These are phyloP conservation scores for Trissolcus basalis DNA, from an alignment of 1,140 invertebrate genomes.

Conservation along the genomic window DNA sequence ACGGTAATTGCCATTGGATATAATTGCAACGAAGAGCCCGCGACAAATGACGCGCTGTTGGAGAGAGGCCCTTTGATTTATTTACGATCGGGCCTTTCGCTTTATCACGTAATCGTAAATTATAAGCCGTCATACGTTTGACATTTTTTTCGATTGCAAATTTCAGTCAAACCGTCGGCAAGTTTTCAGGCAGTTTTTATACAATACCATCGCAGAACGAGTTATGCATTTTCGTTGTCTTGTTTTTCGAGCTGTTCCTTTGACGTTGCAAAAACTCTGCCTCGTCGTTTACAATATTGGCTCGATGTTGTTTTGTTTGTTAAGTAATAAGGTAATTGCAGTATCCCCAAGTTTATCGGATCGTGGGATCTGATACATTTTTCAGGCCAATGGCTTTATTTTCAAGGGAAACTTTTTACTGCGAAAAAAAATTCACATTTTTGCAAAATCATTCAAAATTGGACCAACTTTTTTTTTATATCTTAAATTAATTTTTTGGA, in stretches of 20 bases:
- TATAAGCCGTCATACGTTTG: constrained; percentile 29
- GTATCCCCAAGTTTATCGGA: constrained; percentile 3
- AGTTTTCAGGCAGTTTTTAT: constrained; percentile 40
- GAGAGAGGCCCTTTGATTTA: constrained; percentile 38
- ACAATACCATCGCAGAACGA: constrained; percentile 5
- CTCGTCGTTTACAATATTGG: constrained; percentile 16
- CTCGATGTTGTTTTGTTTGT: constrained; percentile 22
- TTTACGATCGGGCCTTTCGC: constrained; percentile 3
- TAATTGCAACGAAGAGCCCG: constrained; percentile 19
- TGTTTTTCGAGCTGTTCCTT: constrained; percentile 31
- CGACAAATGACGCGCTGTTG: constrained; percentile 5
- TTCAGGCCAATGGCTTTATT: too few species aligned
- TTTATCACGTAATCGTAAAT: constrained; percentile 45
- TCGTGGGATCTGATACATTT: too few species aligned
- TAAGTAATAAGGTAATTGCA: constrained; percentile 25
- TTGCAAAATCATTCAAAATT: too few species aligned
- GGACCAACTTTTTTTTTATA: too few species aligned
- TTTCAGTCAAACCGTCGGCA: constrained; percentile 41
- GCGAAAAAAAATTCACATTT: too few species aligned
- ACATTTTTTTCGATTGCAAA: constrained; percentile 42
- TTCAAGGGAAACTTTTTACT: too few species aligned
- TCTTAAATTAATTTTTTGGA: too few species aligned
- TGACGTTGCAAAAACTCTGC: constrained; percentile 33
- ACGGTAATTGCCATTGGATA: constrained; percentile 19
- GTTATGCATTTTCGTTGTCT: constrained; percentile 37